Evolutionary conservation across 92 coral and sea anemone genomes (phyloP), one percentile per base, ranked within the genome.

Genomic region (Heteractis magnifica): DNA sequence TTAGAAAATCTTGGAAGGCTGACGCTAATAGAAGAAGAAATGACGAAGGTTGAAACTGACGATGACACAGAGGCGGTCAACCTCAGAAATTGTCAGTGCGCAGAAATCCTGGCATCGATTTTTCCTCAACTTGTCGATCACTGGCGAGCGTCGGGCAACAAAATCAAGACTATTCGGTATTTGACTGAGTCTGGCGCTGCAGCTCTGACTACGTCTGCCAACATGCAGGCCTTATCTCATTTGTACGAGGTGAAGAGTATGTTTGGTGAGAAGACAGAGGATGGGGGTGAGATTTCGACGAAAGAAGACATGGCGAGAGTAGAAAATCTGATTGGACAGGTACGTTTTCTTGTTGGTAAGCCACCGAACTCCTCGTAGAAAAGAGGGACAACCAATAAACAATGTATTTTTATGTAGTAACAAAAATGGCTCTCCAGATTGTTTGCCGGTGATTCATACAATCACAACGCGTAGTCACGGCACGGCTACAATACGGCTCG

Each of bases 121-220:
- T 97, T 97, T 75, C 99, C 99, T 52, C 99, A 97, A 78, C 93
- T 97, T 58, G 99, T 97, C 23, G 92, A 91, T 14, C 99, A 97
- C 81, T 97, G 99, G 99, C 89, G 98, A n/a, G 97, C 99, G n/a
- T 88, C 98, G 4, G 98, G 98, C 20, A 97, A 97, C 75, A 97
- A 87, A 83, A 77, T 89, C 65, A 92, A 89, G 93, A 89, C 95
- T 16, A 58, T 88, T 70, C 90, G 98, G 10, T 97, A 97, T 52
- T 68, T 97, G 65, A 94, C 97, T 7, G 99, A 97, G 58, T 97
- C 99, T 10, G 99, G 99, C 9, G 99, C 99, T 9, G 99, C 99
- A 10, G 98, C 99, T 1, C 68, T 97, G 86, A 98, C 99, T 15
- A 92, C 92, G 3, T 89, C 92, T 10, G 91, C 95, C 71, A 97